These are phyloP conservation scores for Eilema depressum DNA, from an alignment of 2,888 invertebrate species.

Conservation along the genomic window DNA sequence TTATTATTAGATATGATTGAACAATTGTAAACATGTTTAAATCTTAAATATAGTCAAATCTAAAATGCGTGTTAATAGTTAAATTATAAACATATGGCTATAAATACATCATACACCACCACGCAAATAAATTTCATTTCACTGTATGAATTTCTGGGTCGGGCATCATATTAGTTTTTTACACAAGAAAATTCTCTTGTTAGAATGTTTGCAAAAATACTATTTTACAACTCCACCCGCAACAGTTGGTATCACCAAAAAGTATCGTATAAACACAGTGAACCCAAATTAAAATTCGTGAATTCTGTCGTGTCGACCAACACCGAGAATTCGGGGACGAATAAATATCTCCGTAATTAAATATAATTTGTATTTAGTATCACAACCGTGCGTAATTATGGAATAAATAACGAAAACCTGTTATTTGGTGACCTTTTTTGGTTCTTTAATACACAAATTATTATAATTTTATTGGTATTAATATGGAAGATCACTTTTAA, in stretches of 20 bases:
- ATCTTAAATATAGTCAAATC: no score
- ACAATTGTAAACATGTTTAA: no score
- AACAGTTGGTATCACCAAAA: slow-evolving; percentile 70
- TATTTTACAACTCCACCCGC: slow-evolving; percentile 31
- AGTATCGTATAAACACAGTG: slow-evolving; percentile 73
- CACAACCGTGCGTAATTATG: slow-evolving; percentile 10
- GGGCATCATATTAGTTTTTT: not conserved
- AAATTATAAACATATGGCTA: no score
- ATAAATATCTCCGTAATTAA: slow-evolving; percentile 71
- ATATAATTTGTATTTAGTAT: slow-evolving; percentile 68
- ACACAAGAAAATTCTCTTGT: not conserved
- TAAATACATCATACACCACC: no score
- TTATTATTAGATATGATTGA: no score
- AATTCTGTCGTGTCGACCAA: slow-evolving; percentile 69
- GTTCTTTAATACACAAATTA: not conserved
- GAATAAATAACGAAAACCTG: slow-evolving; percentile 6
- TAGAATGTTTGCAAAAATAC: slow-evolving; percentile 28
- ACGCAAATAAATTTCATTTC: no score
- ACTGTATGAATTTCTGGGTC: no score
- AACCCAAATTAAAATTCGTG: slow-evolving; percentile 81
- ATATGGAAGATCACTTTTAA: not conserved
- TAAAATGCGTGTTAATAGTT: no score
- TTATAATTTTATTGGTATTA: slow-evolving; percentile 3
- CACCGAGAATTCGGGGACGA: slow-evolving; percentile 53
- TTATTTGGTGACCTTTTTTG: not conserved